Conservation (phyloP, 2,797 vertebrate species). For the Urosaurus nigricauda region DNA sequence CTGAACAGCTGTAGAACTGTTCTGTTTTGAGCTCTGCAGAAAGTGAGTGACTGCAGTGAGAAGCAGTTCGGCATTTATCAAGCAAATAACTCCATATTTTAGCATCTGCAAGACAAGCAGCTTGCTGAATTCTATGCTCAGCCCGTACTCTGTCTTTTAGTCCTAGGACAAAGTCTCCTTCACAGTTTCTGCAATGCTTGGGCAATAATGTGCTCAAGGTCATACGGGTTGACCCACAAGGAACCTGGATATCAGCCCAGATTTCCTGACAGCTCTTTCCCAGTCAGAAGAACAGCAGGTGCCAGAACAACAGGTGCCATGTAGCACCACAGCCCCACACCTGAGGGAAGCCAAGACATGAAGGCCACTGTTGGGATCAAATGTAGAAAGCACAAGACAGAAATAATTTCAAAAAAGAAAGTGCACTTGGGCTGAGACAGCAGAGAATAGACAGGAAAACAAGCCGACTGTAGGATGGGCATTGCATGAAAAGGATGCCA, state of each 20-base stretch:
- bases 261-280: neutral
- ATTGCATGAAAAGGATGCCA: neutral
- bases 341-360: neutral
- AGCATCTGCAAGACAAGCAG: neutral
- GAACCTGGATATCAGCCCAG: constrained; percentile 11
- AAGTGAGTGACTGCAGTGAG: no score
- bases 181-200: neutral
- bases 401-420: neutral
- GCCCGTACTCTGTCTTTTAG: neutral
- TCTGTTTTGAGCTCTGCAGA: neutral
- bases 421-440: neutral
- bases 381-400: neutral
- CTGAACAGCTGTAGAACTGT: neutral
- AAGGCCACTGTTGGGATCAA: neutral
- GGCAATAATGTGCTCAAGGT: constrained; percentile 5
- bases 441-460: no score
- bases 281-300: neutral
- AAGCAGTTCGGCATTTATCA: neutral
- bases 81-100: neutral
- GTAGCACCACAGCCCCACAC: neutral
- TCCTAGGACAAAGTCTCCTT: neutral
- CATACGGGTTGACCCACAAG: neutral
- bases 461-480: neutral
- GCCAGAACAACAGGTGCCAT: neutral
- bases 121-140: neutral